phyloP scores from a whole-genome alignment of 2,888 invertebrate species.

The Amphipoea lucens region DNA sequence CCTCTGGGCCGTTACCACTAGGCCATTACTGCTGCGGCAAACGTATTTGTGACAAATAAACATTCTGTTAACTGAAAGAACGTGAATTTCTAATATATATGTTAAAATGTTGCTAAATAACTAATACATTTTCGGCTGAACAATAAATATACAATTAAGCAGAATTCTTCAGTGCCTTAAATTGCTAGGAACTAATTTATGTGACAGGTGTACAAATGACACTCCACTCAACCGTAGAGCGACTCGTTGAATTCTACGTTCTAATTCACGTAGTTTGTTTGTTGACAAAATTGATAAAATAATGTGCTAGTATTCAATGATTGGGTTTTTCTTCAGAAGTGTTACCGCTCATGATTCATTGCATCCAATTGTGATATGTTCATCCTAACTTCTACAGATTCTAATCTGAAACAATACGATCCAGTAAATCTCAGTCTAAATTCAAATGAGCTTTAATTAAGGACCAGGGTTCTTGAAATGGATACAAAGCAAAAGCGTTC shows the following conservation, averaged over 20 bases:
- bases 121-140: slow-evolving; percentile 52
- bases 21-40: not conserved
- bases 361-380: not conserved
- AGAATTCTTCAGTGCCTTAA: slow-evolving; percentile 60
- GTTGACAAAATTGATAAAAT: slow-evolving; percentile 45
- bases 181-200: slow-evolving; percentile 62
- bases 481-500: not conserved
- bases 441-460: not conserved
- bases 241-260: slow-evolving; percentile 46
- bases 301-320: not conserved
- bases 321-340: not conserved
- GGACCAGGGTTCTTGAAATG: not conserved
- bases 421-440: slow-evolving; percentile 19
- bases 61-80: slow-evolving; percentile 42
- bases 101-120: slow-evolving; percentile 40
- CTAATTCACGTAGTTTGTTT: slow-evolving; percentile 46
- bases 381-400: not conserved
- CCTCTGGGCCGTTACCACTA: not conserved
- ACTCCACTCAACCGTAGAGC: slow-evolving; percentile 40
- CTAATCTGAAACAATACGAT: not conserved
- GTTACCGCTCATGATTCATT: not conserved
- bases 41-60: slow-evolving; percentile 34
- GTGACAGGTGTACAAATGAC: slow-evolving; percentile 65
- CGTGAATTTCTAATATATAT: slow-evolving; percentile 43
- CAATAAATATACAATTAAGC: slow-evolving; percentile 53